These are phyloP conservation scores for Natrix natrix DNA, from an alignment of 2,797 vertebrate genomes.

Conservation along the genomic window DNA sequence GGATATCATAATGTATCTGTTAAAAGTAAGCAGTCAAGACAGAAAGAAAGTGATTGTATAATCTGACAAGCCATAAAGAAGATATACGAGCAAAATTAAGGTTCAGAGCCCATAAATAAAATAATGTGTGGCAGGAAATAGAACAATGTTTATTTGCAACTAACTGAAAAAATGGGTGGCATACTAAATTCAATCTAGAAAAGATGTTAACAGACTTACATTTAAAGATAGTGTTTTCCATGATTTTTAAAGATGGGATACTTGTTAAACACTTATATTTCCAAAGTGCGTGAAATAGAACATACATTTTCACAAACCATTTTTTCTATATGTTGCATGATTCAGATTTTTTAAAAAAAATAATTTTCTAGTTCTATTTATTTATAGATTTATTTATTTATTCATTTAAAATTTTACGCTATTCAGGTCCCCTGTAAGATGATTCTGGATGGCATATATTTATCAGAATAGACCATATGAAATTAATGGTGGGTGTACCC, in stretches of 20 bases:
- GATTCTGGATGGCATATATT: not conserved
- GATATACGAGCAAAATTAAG: constrained; percentile 46
- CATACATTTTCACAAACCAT: not conserved
- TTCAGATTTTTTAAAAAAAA: not conserved
- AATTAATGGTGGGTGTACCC: not conserved
- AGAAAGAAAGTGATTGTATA: constrained; percentile 4
- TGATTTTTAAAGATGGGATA: constrained; percentile 31
- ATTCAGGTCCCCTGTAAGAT: not conserved
- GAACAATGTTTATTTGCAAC: constrained; percentile 37
- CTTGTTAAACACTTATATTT: constrained; percentile 28
- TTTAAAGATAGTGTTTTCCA: constrained; percentile 30
- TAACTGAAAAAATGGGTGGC: constrained; percentile 40
- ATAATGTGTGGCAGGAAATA: constrained; percentile 36
- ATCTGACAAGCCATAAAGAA: constrained; percentile 37
- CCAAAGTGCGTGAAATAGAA: not conserved
- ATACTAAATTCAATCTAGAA: constrained; percentile 40
- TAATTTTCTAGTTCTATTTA: not conserved
- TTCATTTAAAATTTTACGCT: not conserved
- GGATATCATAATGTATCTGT: constrained; percentile 48
- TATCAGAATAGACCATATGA: not conserved
- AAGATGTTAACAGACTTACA: constrained; percentile 32
- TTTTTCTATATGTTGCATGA: not conserved
- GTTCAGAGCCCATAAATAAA: constrained; percentile 28
- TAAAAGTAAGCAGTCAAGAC: constrained; percentile 30
- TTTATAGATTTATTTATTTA: not conserved